phyloP scores from a whole-genome alignment of 2,797 vertebrate species.

The Scleropages formosus region DNA sequence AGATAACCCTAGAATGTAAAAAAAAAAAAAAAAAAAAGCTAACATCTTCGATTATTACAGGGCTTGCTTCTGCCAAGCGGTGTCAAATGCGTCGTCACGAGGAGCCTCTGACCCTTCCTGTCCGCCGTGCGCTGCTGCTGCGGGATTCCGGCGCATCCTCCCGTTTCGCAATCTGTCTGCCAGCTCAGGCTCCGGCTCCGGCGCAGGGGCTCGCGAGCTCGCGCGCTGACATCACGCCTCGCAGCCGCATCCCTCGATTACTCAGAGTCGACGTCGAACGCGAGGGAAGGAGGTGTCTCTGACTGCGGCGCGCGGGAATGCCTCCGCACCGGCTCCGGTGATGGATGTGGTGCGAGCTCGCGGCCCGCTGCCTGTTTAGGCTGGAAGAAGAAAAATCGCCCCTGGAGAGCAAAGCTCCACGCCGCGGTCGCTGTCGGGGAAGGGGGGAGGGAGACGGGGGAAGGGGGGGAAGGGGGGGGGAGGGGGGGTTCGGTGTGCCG shows the following conservation, averaged over 20 bases:
- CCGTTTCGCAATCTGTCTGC: conserved; percentile 1
- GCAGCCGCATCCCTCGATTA: conserved; percentile 32
- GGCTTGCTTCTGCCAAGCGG: background rate
- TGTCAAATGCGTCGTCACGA: too few relatives aligned
- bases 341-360: conserved; percentile 24
- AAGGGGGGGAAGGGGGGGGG: background rate
- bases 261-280: conserved; percentile 24
- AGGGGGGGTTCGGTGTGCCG: background rate
- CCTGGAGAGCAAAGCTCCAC: conserved; percentile 37
- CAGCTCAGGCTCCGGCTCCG: background rate
- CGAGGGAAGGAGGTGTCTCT: conserved; percentile 21
- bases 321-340: conserved; percentile 16
- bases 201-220: conserved; percentile 23
- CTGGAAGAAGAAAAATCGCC: conserved; percentile 52
- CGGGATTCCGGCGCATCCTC: background rate
- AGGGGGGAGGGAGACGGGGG: background rate
- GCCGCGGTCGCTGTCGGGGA: conserved; percentile 21
- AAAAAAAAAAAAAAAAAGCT: too few relatives aligned
- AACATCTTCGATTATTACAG: too few relatives aligned
- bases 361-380: conserved; percentile 38
- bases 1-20: background rate
- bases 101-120: too few relatives aligned
- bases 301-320: conserved; percentile 27
- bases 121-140: too few relatives aligned
- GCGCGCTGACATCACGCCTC: conserved; percentile 34